A percentile compares a stretch with the other conserved stretches of the same genome.
phyloP scores from a whole-genome alignment of 2,888 invertebrate species.

The Drosophila tripunctata region DNA sequence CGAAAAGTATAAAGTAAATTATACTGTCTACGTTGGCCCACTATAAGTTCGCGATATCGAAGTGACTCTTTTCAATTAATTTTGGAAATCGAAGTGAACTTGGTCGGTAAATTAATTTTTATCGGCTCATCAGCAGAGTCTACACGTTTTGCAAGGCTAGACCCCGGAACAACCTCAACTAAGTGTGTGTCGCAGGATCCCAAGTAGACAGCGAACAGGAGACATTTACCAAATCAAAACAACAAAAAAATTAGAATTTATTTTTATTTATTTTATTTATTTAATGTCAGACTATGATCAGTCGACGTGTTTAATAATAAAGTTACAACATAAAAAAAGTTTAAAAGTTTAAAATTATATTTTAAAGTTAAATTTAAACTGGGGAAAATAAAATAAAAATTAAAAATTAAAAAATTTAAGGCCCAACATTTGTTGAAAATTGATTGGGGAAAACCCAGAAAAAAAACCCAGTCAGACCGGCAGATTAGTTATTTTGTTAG shows the following conservation, averaged over 20 bases:
- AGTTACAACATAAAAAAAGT: too few relatives aligned
- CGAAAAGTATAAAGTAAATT: neutral
- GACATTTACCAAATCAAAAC: neutral
- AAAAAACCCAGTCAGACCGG: too few relatives aligned
- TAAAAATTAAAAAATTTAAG: too few relatives aligned
- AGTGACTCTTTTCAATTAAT: neutral
- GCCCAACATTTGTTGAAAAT: too few relatives aligned
- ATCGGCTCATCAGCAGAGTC: neutral
- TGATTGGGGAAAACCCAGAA: too few relatives aligned
- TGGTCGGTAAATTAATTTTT: neutral
- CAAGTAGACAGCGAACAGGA: neutral
- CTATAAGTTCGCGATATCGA: neutral
- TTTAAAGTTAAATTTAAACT: too few relatives aligned
- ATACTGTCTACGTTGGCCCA: neutral
- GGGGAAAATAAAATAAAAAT: too few relatives aligned
- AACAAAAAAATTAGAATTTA: neutral
- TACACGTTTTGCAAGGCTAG: neutral
- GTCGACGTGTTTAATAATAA: too few relatives aligned
- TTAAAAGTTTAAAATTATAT: too few relatives aligned
- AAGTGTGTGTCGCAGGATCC: neutral
- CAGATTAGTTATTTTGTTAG: too few relatives aligned
- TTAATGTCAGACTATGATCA: too few relatives aligned
- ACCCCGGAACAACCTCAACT: neutral
- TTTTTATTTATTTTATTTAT: too few relatives aligned
- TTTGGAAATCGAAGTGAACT: neutral